Evolutionary conservation across 1,140 invertebrate genomes (phyloP).

Genomic region (Andricus grossulariae): DNA sequence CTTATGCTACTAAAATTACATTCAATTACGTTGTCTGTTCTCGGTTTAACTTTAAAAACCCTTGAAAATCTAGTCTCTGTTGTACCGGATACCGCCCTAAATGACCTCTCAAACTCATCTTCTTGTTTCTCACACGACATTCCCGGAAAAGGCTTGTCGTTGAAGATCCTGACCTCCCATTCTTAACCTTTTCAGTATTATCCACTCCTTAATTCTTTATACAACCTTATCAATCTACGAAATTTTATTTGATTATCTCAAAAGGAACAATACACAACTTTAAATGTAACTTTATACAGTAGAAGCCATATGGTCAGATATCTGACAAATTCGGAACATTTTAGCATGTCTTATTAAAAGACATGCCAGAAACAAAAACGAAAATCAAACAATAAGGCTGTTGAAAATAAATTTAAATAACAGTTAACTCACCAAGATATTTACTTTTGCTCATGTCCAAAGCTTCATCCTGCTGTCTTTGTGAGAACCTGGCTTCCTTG

Average conservation of each 20-base stretch:
- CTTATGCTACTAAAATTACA: slow-evolving; percentile 77
- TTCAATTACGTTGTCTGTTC: slow-evolving; percentile 73
- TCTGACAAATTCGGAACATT: too few relatives aligned
- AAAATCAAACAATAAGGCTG: too few relatives aligned
- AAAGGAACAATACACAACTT: background rate
- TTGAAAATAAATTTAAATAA: background rate
- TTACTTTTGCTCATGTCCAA: slow-evolving; percentile 75
- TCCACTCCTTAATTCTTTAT: slow-evolving; percentile 24
- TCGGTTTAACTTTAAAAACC: slow-evolving; percentile 69
- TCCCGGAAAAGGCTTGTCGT: too few relatives aligned
- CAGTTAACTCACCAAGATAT: slow-evolving; percentile 66
- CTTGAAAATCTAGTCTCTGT: slow-evolving; percentile 64
- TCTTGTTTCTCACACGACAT: slow-evolving; percentile 30
- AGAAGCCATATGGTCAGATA: too few relatives aligned
- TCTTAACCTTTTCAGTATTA: slow-evolving; percentile 34
- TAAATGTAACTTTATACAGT: background rate
- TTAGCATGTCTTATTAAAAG: background rate
- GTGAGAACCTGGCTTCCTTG: slow-evolving; percentile 61
- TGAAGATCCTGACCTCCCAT: too few relatives aligned
- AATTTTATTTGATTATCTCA: background rate
- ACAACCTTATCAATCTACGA: background rate
- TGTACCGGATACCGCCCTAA: slow-evolving; percentile 56
- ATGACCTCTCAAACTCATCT: slow-evolving; percentile 61
- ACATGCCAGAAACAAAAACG: background rate
- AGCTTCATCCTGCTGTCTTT: slow-evolving; percentile 71